Evolutionary conservation across 1,140 invertebrate genomes (phyloP).

Genomic region (Drosophila littoralis): DNA sequence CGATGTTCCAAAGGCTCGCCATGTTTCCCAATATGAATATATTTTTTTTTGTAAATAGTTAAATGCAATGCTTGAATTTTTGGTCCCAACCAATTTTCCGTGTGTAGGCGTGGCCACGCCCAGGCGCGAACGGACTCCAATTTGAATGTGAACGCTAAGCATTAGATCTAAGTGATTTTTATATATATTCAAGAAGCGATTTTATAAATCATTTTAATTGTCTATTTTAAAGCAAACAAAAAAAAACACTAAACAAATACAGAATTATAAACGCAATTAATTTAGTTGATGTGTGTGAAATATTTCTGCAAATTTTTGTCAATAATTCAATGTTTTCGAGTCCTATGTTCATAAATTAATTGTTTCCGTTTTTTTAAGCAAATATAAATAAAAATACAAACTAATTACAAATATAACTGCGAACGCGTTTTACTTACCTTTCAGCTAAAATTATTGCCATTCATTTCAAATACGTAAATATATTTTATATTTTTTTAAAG

Average conservation of each 20-base stretch:
- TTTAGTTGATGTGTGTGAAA: slow-evolving; percentile 79
- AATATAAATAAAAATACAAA: slow-evolving; percentile 81
- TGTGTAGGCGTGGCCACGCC: slow-evolving; percentile 40
- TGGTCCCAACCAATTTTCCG: slow-evolving; percentile 38
- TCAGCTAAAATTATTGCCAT: background rate
- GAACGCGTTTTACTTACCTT: slow-evolving; percentile 37
- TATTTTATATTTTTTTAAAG: no score
- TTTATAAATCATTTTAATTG: slow-evolving; percentile 83
- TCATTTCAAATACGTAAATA: no score
- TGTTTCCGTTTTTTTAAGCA: slow-evolving; percentile 78
- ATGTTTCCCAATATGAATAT: slow-evolving; percentile 59
- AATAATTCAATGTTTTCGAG: slow-evolving; percentile 77
- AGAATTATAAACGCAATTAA: slow-evolving; percentile 36
- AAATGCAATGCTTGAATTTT: slow-evolving; percentile 72
- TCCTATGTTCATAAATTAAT: slow-evolving; percentile 71
- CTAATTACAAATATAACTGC: slow-evolving; percentile 70
- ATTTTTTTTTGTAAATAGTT: slow-evolving; percentile 82
- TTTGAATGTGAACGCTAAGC: slow-evolving; percentile 79
- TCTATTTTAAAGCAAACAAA: slow-evolving; percentile 70
- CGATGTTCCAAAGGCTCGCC: slow-evolving; percentile 38
- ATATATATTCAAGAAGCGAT: slow-evolving; percentile 55
- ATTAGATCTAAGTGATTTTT: slow-evolving; percentile 79
- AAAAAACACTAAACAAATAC: background rate
- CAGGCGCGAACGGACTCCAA: slow-evolving; percentile 44
- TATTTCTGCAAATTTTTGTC: slow-evolving; percentile 77